Evolutionary conservation across 2,113 vertebrate species (phyloP), one percentile per base, ranked within the genome.

Genomic region (Theristicus caerulescens): DNA sequence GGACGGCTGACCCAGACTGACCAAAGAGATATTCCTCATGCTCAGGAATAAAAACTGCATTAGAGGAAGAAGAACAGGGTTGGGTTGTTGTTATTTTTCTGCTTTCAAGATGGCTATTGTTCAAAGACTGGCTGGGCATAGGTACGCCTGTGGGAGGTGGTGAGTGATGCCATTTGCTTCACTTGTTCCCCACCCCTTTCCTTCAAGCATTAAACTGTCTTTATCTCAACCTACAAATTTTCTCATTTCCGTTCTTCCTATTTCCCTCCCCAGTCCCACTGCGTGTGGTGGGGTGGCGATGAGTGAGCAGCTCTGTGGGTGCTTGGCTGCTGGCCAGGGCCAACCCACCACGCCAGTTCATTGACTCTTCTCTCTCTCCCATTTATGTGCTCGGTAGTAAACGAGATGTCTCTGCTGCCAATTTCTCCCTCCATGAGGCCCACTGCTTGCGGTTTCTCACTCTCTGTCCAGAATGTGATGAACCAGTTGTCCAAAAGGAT

Each of bases 391-490:
- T 57, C 0, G 13, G 17, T 22, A 99, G 99, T 92, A 97, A 98
- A 88, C 98, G 90, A 93, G 96, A 97, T 5, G 97, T 99, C 27
- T 90, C 97, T 21, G 97, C 97, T 83, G 72, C 52, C 57, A 98
- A 98, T 86, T 97, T 99, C 46, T 54, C 88, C 40, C 96, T 99
- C 72, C 99, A 99, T 0, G 98, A 99, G 85, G 96, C 71, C 5
- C 98, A 99, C 96, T 99, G 99, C 92, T 55, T 91, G n/a, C 96
- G 98, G 14, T 99, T 99, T 91, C 93, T 99, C 9, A 93, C 92
- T 61, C 7, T 98, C 62, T 99, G 99, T 66, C 97, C 98, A 0
- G 95, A 98, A 86, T 99, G 99, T 69, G 38, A 97, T 17, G 98
- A 99, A 59, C 47, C 95, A 1, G 82, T 99, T 44, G 97, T 92